Evolutionary conservation across 2,888 invertebrate species (phyloP), one percentile per base, ranked within the genome.

Genomic region (Tipula unca): DNA sequence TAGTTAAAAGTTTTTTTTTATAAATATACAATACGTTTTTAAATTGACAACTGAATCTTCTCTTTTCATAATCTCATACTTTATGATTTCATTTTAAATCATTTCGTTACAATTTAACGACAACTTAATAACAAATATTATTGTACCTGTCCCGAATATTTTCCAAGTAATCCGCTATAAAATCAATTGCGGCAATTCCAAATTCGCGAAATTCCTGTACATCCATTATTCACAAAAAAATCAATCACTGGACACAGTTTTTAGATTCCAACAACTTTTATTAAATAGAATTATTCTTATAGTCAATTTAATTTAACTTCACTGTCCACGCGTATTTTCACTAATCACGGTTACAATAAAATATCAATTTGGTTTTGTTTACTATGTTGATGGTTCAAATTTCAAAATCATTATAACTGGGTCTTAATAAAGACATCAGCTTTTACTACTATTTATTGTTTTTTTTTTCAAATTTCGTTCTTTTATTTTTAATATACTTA

Each of bases 91-190:
- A 32, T 32, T 32, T 32, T 32, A 32, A 32, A 32, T 32, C 32
- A 32, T 32, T 32, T 32, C 2, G 2, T 32, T 3, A 32, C 2
- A 32, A 32, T 32, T 32, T 32, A 32, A 32, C 32, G n/a, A n/a
- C n/a, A n/a, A n/a, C n/a, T n/a, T n/a, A n/a, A n/a, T n/a, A n/a
- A n/a, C n/a, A n/a, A 32, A 5, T 32, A 36, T 6, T 36, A 36
- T 25, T 10, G 20, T 69, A 95, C 94, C 94, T 94, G 87, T 96
- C 95, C 88, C 97, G 93, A 87, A 98, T 94, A 88, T 93, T 95
- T 87, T 97, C 96, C 87, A 95, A 92, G 90, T 99, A 98, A 90
- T 98, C 95, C 20, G 96, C 96, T 39, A 99, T 94, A 89, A 96
- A 95, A 90, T 98, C 98, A 87, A 98, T 93, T 86, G 96, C 94